A percentile compares a stretch with the other conserved stretches of the same genome.
Conservation (phyloP, 1,140 invertebrate species). For the Papilio helenus region DNA sequence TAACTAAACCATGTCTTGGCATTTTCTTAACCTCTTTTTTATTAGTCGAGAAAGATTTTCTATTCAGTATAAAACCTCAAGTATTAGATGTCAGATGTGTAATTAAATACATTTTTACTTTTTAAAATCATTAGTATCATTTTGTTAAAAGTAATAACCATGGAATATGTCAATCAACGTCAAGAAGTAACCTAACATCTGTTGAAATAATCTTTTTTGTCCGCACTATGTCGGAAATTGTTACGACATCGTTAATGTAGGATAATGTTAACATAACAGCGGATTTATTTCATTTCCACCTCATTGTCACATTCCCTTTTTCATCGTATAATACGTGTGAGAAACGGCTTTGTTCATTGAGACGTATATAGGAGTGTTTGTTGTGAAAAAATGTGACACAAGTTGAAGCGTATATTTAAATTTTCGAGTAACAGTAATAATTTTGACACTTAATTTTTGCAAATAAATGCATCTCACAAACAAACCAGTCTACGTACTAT, state of each 20-base stretch:
- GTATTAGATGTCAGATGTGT: background rate
- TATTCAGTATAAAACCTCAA: background rate
- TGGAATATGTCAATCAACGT: background rate
- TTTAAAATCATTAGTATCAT: conserved; percentile 14
- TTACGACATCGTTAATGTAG: conserved; percentile 1
- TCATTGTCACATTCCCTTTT: conserved; percentile 23
- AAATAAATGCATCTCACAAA: background rate
- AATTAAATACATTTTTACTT: background rate
- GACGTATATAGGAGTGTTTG: background rate
- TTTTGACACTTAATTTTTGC: background rate
- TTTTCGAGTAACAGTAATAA: background rate
- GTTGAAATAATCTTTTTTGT: background rate
- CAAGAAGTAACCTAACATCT: background rate
- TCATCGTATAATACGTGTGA: conserved; percentile 5
- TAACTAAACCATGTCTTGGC: too few relatives aligned
- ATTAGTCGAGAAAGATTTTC: too few relatives aligned
- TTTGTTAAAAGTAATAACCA: background rate
- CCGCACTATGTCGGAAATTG: background rate
- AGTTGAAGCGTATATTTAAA: background rate
- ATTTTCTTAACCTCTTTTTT: too few relatives aligned
- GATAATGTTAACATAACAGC: background rate
- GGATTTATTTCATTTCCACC: conserved; percentile 32
- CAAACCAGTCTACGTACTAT: conserved; percentile 18
- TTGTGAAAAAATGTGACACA: background rate
- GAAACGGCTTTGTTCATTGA: background rate